Evolutionary conservation across 2,888 invertebrate genomes (phyloP), one percentile per base, ranked within the genome.

Genomic region (Pasiphila rectangulata): DNA sequence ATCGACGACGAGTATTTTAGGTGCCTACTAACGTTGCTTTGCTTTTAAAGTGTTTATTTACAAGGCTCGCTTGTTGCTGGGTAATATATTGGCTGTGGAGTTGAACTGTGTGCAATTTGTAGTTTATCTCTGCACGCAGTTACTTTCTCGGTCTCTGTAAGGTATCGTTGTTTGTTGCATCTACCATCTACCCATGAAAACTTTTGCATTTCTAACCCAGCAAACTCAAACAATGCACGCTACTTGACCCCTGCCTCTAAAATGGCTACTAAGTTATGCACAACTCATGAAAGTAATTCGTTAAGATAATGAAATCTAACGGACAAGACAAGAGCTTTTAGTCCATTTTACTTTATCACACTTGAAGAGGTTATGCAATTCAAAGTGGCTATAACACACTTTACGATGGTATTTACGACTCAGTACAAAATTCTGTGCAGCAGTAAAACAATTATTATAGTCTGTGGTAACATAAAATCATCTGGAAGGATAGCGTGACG

Each of bases 1-100:
- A 86, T 83, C 82, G 83, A 79, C 80, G 76, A 74, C 62, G 79
- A 83, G 80, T 83, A 84, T 87, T 84, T 85, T 83, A 83, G 83
- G 70, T 85, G 79, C 83, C 83, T 83, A 80, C 82, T 74, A 78
- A 77, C 75, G 59, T 68, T 72, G 72, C 72, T 72, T 79, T 69
- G 77, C 75, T 79, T 78, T 78, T 72, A 75, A 76, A 72, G 67
- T 74, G 75, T 75, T 75, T 77, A 73, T 76, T 75, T 72, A 75
- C 67, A 67, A 53, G 68, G 59, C 57, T 69, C 64, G 67, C 65
- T 64, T 61, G 60, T 64, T 57, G 58, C 55, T 44, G 53, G 52
- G 51, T 66, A 64, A 67, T 57, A 64, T 65, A 71, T 64, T 58
- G 54, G 53, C 39, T 43, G 54, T 52, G 45, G 48, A 54, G 45